Evolutionary conservation across 2,888 invertebrate species (phyloP).

Genomic region (Bombylius discolor): DNA sequence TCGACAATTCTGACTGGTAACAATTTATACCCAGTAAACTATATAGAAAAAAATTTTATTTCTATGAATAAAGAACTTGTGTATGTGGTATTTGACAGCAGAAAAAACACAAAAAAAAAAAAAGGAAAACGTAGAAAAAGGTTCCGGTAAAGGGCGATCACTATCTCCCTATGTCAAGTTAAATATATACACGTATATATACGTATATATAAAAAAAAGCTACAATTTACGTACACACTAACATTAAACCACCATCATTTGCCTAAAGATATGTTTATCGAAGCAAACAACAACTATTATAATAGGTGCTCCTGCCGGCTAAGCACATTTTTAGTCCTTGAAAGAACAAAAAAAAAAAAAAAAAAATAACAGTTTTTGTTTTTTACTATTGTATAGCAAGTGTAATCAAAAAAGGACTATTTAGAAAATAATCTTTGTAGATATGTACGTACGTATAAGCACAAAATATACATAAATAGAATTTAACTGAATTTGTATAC

Average conservation of each 20-base stretch:
- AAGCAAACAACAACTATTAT: background rate
- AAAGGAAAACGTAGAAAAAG: no score
- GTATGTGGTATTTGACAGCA: no score
- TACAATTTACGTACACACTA: background rate
- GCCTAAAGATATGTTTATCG: constrained; percentile 3
- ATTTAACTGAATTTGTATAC: background rate
- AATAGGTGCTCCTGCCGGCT: constrained; percentile 3
- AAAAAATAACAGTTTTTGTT: background rate
- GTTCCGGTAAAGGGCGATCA: constrained; percentile 3
- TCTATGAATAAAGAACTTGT: no score
- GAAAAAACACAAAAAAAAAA: no score
- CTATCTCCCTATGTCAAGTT: background rate
- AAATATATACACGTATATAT: background rate
- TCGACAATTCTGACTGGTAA: no score
- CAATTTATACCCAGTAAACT: no score
- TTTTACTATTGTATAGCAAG: background rate
- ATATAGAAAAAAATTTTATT: no score
- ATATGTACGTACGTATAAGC: background rate
- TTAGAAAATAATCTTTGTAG: background rate
- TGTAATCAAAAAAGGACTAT: background rate
- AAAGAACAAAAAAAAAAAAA: background rate
- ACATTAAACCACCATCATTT: background rate
- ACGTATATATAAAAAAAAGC: no score
- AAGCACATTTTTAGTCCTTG: constrained; percentile 3
- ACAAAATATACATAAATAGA: background rate